phyloP scores from a whole-genome alignment of 2,888 invertebrate genomes.

The Drosophila colorata region DNA sequence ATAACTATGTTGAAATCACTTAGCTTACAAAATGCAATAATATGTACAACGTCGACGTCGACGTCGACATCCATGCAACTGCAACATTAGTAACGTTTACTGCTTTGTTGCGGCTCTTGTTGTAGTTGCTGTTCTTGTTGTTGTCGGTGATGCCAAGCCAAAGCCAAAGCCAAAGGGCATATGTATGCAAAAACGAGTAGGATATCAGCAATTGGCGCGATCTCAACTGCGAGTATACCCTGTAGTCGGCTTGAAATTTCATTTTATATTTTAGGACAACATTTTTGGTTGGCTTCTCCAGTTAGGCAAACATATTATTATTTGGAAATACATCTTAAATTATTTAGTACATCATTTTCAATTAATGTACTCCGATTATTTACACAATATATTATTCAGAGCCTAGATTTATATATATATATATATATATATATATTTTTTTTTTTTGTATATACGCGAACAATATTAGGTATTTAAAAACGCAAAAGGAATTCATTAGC shows the following conservation, averaged over 20 bases:
- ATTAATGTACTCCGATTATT: too few species aligned
- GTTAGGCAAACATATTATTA: too few species aligned
- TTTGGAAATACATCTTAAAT: too few species aligned
- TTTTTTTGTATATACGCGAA: too few species aligned
- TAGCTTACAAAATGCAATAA: conserved; percentile 69
- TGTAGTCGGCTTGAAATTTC: neutral
- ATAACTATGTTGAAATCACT: conserved; percentile 71
- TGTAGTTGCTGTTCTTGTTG: conserved; percentile 14
- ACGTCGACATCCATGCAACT: conserved; percentile 28
- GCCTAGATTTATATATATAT: too few species aligned
- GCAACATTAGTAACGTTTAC: conserved; percentile 69
- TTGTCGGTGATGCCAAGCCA: conserved; percentile 27
- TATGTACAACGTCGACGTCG: conserved; percentile 34
- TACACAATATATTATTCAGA: neutral
- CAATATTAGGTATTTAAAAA: too few species aligned
- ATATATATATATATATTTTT: too few species aligned
- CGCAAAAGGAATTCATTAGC: too few species aligned
- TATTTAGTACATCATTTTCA: too few species aligned
- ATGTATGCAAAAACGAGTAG: conserved; percentile 27
- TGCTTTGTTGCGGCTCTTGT: conserved; percentile 52
- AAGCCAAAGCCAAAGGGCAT: conserved; percentile 54
- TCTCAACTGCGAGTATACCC: conserved; percentile 11
- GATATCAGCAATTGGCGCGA: too few species aligned
- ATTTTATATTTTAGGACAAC: too few species aligned
- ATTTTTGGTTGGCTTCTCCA: too few species aligned